Base-by-base conservation (phyloP, 1,140 invertebrate genomes). In the Potamilus streckersoni region DNA sequence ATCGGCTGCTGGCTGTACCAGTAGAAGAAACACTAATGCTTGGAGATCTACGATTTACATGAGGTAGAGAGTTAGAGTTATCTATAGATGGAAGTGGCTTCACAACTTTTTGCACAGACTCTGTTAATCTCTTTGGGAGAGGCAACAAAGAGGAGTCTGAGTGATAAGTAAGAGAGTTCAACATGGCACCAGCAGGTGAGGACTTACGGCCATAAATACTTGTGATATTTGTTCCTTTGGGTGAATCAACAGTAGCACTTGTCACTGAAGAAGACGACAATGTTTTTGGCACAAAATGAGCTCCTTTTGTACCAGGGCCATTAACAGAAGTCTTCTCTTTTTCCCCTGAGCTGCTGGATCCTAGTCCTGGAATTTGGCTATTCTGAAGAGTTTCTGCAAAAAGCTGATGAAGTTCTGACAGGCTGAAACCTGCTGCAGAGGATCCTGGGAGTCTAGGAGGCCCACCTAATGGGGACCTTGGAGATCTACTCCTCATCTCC, bases 81-180 rank as follows among this genome's bases (percentile, higher is more conserved):
- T 76, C 74, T 57, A 74, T 60, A 23, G 70, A 68, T 68, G 75
- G 75, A 72, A 72, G 62, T 19, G 69, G 69, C 61, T 72, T 68
- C 61, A 49, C 38, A 49, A 77, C 20, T 63, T 77, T 77, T 61
- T 77, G 75, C 58, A 77, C 75, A 49, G 75, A 77, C 64, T 77
- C 75, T 31, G 75, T 77, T 16, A 77, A 66, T 69, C 75, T 23
- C 49, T 72, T 77, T 71, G 75, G 75, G 27, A 66, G 69, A 72
- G 75, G 75, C 62, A 77, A 72, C 14, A 69, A 71, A 58, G 74
- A 76, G 68, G 71, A 69, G 60, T 62, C 71, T 19, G 69, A 69
- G 62, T 77, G 69, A n/a, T 61, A 69, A 66, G 75, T 61, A 20
- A 60, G 27, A 19, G 75, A 72, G 59, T 57, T 71, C 69, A 69